These are phyloP conservation scores for Argopecten irradians DNA, from an alignment of 1,140 invertebrate genomes.

Conservation along the genomic window DNA sequence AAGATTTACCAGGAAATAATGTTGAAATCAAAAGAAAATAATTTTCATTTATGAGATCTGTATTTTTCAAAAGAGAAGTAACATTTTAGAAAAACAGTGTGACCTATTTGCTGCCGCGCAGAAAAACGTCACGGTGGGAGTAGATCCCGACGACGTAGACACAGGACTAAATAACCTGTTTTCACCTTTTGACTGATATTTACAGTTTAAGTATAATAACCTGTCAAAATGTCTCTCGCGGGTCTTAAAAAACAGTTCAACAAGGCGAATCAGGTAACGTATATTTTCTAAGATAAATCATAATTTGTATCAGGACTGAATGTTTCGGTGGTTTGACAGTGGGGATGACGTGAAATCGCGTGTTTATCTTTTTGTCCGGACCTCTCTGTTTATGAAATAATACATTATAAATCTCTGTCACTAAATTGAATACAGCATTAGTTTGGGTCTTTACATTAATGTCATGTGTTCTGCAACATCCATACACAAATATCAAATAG, in stretches of 20 bases:
- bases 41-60: slow-evolving; percentile 29
- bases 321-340: neutral
- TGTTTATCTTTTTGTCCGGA: slow-evolving; percentile 16
- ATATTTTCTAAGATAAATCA: neutral
- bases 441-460: no score
- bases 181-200: slow-evolving; percentile 18
- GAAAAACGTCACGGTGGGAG: slow-evolving; percentile 25
- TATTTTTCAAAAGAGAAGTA: neutral
- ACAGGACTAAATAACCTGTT: slow-evolving; percentile 35
- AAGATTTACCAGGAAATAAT: neutral
- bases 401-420: no score
- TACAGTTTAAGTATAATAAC: slow-evolving; percentile 15
- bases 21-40: slow-evolving; percentile 31
- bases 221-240: slow-evolving; percentile 92
- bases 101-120: neutral
- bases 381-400: no score
- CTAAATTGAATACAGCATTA: no score
- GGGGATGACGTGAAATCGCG: neutral
- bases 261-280: slow-evolving; percentile 95
- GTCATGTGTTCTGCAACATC: no score
- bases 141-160: slow-evolving; percentile 35
- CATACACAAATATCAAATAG: no score
- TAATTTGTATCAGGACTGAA: neutral
- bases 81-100: neutral
- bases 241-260: slow-evolving; percentile 99